A percentile compares a stretch with the other conserved stretches of the same genome.
Conservation (phyloP, 2,888 invertebrate species). For the Xanthorhoe designata region DNA sequence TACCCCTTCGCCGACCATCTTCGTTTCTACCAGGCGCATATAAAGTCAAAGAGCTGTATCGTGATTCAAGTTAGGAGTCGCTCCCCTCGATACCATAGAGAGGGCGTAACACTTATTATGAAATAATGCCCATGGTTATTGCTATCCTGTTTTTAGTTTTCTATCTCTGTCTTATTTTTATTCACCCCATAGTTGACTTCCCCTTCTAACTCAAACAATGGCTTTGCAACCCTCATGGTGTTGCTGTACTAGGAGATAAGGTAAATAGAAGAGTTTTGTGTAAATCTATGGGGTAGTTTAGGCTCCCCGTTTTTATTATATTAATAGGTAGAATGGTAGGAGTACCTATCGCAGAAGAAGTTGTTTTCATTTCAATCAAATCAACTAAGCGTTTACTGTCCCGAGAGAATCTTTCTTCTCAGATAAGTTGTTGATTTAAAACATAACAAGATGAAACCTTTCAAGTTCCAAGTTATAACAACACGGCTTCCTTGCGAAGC, state of each 20-base stretch:
- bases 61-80: conserved; percentile 12
- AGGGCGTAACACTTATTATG: conserved; percentile 33
- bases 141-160: conserved; percentile 36
- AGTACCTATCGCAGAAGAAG: background rate
- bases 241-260: conserved; percentile 69
- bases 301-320: background rate
- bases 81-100: conserved; percentile 28
- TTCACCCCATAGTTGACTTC: conserved; percentile 38
- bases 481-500: conserved; percentile 18
- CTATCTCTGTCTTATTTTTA: conserved; percentile 37
- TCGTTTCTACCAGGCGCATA: conserved; percentile 47
- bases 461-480: conserved; percentile 29
- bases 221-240: conserved; percentile 69
- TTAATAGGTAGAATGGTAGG: no score
- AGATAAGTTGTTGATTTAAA: conserved; percentile 10
- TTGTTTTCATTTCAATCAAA: conserved; percentile 10
- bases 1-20: conserved; percentile 40
- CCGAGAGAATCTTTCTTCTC: conserved; percentile 5
- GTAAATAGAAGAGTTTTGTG: conserved; percentile 59
- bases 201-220: conserved; percentile 52
- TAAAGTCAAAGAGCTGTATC: conserved; percentile 37
- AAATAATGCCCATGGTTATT: conserved; percentile 33
- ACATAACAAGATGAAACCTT: conserved; percentile 23
- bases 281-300: conserved; percentile 44
- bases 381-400: conserved; percentile 1